Conservation (phyloP, 2,888 invertebrate species). For the Neocrepidodera transversa region DNA sequence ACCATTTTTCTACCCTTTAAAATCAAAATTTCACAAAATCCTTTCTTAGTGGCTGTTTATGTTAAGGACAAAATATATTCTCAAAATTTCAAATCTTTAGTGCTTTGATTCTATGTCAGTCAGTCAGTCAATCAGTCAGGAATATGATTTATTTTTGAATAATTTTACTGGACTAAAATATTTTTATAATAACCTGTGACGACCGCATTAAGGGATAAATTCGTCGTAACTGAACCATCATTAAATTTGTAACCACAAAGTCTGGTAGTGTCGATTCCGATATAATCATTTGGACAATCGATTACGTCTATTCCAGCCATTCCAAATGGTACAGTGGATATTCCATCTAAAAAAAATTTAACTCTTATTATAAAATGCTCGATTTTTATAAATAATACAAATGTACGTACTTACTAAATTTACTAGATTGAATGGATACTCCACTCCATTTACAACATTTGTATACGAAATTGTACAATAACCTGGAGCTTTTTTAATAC, state of each 20-base stretch:
- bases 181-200: no score
- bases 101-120: no score
- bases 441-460: constrained; percentile 62
- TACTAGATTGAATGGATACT: constrained; percentile 69
- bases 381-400: constrained; percentile 10
- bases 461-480: constrained; percentile 73
- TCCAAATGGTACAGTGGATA: constrained; percentile 68
- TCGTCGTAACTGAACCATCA: constrained; percentile 69
- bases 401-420: constrained; percentile 63
- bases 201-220: constrained; percentile 73
- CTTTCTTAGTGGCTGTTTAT: no score
- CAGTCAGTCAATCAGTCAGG: no score
- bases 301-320: constrained; percentile 79
- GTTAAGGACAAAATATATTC: no score
- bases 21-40: no score
- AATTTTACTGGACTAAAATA: no score
- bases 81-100: no score
- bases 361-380: no score
- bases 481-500: constrained; percentile 68
- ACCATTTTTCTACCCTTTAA: no score
- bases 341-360: constrained; percentile 66
- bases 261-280: constrained; percentile 72
- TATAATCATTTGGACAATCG: constrained; percentile 79
- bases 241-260: constrained; percentile 78
- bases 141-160: no score